Conservation (phyloP, 2,797 vertebrate genomes). For the Sternarchorhynchus goeldii region DNA sequence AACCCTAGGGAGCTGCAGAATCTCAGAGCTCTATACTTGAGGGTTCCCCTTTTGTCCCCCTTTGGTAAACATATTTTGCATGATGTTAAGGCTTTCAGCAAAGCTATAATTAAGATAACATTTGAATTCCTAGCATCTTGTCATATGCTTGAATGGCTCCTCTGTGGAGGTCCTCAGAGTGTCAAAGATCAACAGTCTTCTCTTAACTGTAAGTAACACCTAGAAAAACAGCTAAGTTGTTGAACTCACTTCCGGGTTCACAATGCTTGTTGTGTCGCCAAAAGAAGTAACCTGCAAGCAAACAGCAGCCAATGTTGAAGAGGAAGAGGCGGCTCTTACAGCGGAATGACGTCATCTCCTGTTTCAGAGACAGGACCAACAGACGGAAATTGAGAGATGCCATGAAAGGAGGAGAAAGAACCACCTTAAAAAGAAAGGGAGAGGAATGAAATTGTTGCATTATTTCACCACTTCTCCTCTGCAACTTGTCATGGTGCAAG, state of each 20-base stretch:
- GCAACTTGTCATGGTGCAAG: slow-evolving; percentile 50
- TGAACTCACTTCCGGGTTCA: slow-evolving; percentile 82
- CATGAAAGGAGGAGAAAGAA: slow-evolving; percentile 25
- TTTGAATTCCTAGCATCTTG: too few relatives aligned
- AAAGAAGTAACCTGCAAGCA: slow-evolving; percentile 78
- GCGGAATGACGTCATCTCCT: slow-evolving; percentile 86
- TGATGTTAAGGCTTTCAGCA: too few relatives aligned
- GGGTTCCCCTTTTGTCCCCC: too few relatives aligned
- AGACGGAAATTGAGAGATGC: slow-evolving; percentile 23
- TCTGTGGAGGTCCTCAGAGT: not conserved
- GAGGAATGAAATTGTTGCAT: slow-evolving; percentile 22
- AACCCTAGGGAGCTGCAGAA: too few relatives aligned
- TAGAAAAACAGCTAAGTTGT: not conserved
- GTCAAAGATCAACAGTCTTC: not conserved
- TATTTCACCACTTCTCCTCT: slow-evolving; percentile 46
- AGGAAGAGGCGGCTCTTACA: slow-evolving; percentile 86
- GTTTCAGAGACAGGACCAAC: slow-evolving; percentile 40
- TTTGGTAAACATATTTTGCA: too few relatives aligned
- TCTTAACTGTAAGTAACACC: not conserved
- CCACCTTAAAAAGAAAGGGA: slow-evolving; percentile 24
- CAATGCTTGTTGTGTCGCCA: slow-evolving; percentile 90
- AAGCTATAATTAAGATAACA: too few relatives aligned
- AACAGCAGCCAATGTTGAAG: slow-evolving; percentile 80
- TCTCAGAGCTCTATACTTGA: too few relatives aligned
- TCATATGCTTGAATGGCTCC: too few relatives aligned